These are phyloP conservation scores for Tinamus guttatus DNA, from an alignment of 2,113 vertebrate genomes.

Conservation along the genomic window DNA sequence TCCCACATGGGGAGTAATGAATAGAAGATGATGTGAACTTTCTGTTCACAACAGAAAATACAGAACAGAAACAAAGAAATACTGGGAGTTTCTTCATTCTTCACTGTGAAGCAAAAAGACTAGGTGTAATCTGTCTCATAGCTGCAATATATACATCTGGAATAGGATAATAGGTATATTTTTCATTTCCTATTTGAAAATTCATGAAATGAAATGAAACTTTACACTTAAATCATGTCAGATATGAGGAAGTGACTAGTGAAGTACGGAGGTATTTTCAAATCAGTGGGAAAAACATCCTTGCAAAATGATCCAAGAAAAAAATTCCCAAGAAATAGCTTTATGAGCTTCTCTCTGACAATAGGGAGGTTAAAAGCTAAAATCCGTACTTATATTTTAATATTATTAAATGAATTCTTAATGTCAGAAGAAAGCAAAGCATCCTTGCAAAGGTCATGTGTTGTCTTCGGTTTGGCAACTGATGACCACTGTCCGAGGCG, in stretches of 20 bases:
- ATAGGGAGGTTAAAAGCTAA: not conserved
- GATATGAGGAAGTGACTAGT: not conserved
- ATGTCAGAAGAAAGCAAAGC: not conserved
- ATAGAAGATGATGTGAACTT: not conserved
- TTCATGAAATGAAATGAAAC: not conserved
- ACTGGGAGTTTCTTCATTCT: not conserved
- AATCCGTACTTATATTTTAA: not conserved
- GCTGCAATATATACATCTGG: not conserved
- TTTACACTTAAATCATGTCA: not conserved
- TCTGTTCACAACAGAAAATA: not conserved
- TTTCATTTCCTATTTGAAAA: not conserved
- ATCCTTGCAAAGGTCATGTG: not conserved
- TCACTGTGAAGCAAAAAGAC: not conserved
- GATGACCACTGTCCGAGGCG: too few species aligned
- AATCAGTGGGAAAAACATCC: not conserved
- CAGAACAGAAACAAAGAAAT: not conserved
- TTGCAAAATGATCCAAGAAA: not conserved
- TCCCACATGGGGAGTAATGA: not conserved
- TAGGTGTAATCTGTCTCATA: not conserved
- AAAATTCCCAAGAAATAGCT: not conserved
- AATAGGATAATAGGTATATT: not conserved
- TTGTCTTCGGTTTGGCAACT: too few species aligned
- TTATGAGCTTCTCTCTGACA: not conserved
- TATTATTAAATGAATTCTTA: not conserved
- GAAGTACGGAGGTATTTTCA: not conserved